Base-by-base conservation (phyloP, 2,797 vertebrate genomes). In the Rhodeus uyekii region DNA sequence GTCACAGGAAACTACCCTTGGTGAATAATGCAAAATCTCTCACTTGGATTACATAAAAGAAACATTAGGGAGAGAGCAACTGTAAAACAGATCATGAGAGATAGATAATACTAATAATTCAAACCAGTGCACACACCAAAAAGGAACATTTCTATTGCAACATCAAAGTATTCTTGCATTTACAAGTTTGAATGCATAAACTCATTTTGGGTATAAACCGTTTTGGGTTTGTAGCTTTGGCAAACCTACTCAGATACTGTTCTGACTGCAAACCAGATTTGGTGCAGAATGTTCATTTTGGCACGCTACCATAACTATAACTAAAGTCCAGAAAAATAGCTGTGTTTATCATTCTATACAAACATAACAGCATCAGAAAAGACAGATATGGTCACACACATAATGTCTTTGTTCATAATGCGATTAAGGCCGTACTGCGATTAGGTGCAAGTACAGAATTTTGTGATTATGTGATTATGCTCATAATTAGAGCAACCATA, bases 21-120 rank as follows among this genome's bases (percentile, higher is more conserved):
- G 36, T 58, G 34, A 58, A 75, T 75, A 79, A 68, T 78, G 34
- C 16, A 53, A 27, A 55, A 68, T 42, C 65, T 39, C 18, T 79
- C 27, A 16, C 48, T 67, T 3, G n/a, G 53, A 58, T 69, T 34
- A 46, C 22, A 71, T 60, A 44, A 60, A 60, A 44, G 3, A 80
- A 58, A 71, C 44, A 44, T 60, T 60, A 39, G 9, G 50, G 2
- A 36, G 2, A 36, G 36, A 79, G 46, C 78, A 44, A 50, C 65
- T 27, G 29, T 53, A 58, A 68, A 79, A 69, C 50, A 29, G 34
- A 55, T 50, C 22, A 50, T 8, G 3, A 38, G 19, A 24, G 36
- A 24, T 55, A 39, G 50, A 74, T 74, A 14, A 38, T 36, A 50
- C 69, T 55, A 79, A 58, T 69, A 55, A 58, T 32, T 78, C 63